Evolutionary conservation across 2,888 invertebrate genomes (phyloP).

Genomic region (Halictus quadricinctus): DNA sequence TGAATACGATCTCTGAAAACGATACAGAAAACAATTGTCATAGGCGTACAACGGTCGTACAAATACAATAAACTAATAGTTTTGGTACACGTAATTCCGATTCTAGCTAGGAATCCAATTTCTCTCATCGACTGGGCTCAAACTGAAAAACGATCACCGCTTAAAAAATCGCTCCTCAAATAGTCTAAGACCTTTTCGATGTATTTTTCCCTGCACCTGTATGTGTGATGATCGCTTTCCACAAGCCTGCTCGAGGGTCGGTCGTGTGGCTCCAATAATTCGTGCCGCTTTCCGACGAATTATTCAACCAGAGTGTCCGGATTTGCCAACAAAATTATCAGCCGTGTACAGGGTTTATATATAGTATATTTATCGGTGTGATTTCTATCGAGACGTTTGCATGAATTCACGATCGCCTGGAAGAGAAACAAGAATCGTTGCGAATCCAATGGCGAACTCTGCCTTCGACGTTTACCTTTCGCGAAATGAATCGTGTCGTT

Average conservation of each 20-base stretch:
- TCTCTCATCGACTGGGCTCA: conserved; percentile 10
- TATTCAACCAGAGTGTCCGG: background rate
- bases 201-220: conserved; percentile 27
- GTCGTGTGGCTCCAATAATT: background rate
- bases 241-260: conserved; percentile 34
- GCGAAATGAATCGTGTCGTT: conserved; percentile 45
- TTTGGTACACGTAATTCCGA: background rate
- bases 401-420: background rate
- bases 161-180: conserved; percentile 5
- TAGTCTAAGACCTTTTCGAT: conserved; percentile 12
- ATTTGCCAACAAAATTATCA: conserved; percentile 27
- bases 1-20: conserved; percentile 24
- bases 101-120: background rate
- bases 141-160: conserved; percentile 32
- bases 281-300: background rate
- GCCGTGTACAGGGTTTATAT: conserved; percentile 32
- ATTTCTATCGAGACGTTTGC: conserved; percentile 26
- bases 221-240: conserved; percentile 36
- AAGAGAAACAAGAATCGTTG: background rate
- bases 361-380: conserved; percentile 46
- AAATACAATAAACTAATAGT: background rate
- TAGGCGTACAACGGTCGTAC: background rate
- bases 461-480: conserved; percentile 55
- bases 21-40: background rate
- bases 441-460: conserved; percentile 16